Base-by-base conservation (phyloP, 1,140 invertebrate species). In the Polypedilum vanderplanki region DNA sequence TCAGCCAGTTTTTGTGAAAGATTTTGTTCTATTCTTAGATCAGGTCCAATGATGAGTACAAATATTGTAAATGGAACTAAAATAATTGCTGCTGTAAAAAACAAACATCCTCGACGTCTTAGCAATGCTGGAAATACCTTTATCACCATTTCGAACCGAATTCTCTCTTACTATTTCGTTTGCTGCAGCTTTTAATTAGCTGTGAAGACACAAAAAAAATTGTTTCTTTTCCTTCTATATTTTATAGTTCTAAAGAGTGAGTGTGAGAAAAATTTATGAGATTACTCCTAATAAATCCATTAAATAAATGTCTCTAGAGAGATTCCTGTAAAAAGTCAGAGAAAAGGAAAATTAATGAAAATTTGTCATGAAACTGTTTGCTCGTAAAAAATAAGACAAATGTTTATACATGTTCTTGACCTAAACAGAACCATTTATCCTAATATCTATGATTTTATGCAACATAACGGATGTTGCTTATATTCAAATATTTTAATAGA, bases 1-100 rank as follows among this genome's bases (percentile, higher is more conserved):
- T 91, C 90, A 22, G 89, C 88, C 77, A 92, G 82, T 74, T 87
- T 84, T 80, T 90, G 86, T 73, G 90, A 87, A 78, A 93, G 82
- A 75, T 87, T 82, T 78, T 90, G 87, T 79, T 92, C 91, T 75
- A 87, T 86, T 75, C 84, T 87, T 79, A 89, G 75, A 79, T 82
- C 81, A 76, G 80, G 33, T 70, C 81, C 80, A 17, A 82, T 82
- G 74, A 84, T 79, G 10, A 87, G 80, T 40, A 87, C 80, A 77
- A 87, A 84, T 41, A 85, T 78, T 76, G 84, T 85, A 79, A 85
- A 87, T 22, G 86, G 86, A 76, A 86, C 79, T 77, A 87, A 83
- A 74, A 86, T 81, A 40, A 85, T 78, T 76, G 84, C 81, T 73
- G 83, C 82, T 40, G 84, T 79, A 75, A 86, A 81, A 17, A 87